These are phyloP conservation scores for Margarornis squamiger DNA, from an alignment of 2,797 vertebrate genomes.

Conservation along the genomic window DNA sequence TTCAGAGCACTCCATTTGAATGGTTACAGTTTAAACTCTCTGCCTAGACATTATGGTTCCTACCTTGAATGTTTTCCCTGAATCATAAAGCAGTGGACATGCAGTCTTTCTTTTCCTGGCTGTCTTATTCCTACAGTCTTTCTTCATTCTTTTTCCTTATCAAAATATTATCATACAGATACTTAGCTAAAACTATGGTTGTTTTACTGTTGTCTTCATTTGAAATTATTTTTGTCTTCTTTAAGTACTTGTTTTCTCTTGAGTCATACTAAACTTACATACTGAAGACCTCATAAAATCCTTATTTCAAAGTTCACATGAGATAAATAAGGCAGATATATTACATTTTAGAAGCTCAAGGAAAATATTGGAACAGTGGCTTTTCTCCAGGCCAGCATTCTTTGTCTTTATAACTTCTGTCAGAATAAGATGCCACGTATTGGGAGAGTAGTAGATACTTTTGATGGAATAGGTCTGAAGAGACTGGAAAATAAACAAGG, in stretches of 20 bases:
- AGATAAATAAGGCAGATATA: neutral
- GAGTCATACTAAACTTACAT: neutral
- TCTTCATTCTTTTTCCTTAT: neutral
- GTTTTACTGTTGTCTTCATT: neutral
- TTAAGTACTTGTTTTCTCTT: neutral
- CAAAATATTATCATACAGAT: neutral
- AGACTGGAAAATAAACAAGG: neutral
- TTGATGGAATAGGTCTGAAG: neutral
- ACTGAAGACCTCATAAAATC: neutral
- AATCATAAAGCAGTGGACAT: neutral
- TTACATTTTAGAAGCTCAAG: neutral
- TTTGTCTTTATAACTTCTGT: neutral
- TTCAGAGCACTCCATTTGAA: neutral
- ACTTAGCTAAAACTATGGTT: neutral
- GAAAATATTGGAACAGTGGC: neutral
- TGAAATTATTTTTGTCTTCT: neutral
- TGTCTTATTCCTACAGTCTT: neutral
- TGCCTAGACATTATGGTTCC: neutral
- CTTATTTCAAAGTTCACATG: neutral
- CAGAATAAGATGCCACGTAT: neutral
- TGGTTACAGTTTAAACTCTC: neutral
- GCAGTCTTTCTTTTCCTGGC: neutral
- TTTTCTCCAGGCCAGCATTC: neutral
- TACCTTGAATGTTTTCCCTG: neutral
- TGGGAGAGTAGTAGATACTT: neutral